Evolutionary conservation across 2,888 invertebrate species (phyloP).

Genomic region (Sinentomon sp.): DNA sequence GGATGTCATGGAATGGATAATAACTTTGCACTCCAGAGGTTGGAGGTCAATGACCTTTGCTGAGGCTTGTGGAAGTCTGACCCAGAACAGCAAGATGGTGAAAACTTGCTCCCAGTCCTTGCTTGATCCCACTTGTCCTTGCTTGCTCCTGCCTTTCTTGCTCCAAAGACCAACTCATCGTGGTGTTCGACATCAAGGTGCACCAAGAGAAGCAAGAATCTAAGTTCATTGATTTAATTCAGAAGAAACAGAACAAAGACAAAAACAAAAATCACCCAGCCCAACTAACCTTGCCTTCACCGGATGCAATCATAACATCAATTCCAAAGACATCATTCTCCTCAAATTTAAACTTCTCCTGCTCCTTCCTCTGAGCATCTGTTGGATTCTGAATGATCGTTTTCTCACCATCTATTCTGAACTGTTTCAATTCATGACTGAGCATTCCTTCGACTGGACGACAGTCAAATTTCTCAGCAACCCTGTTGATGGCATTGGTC

Average conservation of each 20-base stretch:
- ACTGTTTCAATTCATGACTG: constrained; percentile 82
- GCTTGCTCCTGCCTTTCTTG: too few relatives aligned
- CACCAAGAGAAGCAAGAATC: too few relatives aligned
- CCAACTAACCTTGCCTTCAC: constrained; percentile 59
- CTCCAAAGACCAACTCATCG: too few relatives aligned
- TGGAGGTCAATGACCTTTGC: constrained; percentile 2
- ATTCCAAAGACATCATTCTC: constrained; percentile 93
- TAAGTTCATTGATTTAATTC: too few relatives aligned
- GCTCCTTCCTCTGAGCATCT: constrained; percentile 85
- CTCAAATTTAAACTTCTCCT: constrained; percentile 85
- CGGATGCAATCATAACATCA: constrained; percentile 88
- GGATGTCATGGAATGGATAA: too few relatives aligned
- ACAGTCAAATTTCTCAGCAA: constrained; percentile 74
- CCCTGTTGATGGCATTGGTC: constrained; percentile 74
- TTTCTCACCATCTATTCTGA: constrained; percentile 92
- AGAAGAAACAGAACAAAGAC: too few relatives aligned
- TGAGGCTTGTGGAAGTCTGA: too few relatives aligned
- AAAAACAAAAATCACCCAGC: too few relatives aligned
- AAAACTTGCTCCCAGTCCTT: too few relatives aligned
- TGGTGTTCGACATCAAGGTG: not conserved
- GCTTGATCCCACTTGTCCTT: too few relatives aligned
- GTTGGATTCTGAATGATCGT: constrained; percentile 90
- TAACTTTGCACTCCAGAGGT: constrained; percentile 6
- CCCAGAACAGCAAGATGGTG: too few relatives aligned
- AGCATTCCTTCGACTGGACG: constrained; percentile 93